Percentiles rank a stretch among this genome's conserved stretches.
Evolutionary conservation across 2,888 invertebrate genomes (phyloP).

Genomic region (Luffia ferchaultella): DNA sequence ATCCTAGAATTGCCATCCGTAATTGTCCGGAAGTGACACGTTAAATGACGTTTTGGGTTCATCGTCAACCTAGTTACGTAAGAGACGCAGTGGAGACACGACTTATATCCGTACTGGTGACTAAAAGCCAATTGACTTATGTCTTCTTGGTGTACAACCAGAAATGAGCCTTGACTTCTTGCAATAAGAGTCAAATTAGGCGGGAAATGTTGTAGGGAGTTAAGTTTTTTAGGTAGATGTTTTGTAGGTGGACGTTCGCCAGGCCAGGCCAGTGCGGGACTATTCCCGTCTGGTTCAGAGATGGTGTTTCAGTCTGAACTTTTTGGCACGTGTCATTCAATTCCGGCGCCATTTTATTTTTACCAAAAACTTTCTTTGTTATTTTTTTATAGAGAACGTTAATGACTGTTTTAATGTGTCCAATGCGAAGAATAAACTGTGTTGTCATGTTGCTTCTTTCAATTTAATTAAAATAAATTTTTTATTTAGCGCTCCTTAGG

Average conservation of each 20-base stretch:
- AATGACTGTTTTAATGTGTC: constrained; percentile 2
- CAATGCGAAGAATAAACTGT: constrained; percentile 4
- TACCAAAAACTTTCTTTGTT: constrained; percentile 2
- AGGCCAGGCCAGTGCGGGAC: constrained; percentile 57
- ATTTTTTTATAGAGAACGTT: not conserved
- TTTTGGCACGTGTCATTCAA: constrained; percentile 43
- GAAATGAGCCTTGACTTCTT: not conserved
- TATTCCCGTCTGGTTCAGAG: constrained; percentile 60
- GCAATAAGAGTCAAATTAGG: not conserved
- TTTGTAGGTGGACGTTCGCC: constrained; percentile 46
- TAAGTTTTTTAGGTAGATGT: not conserved
- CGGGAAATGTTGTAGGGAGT: not conserved
- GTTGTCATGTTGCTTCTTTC: too few relatives aligned
- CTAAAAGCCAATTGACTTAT: not conserved
- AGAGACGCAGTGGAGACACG: constrained; percentile 51
- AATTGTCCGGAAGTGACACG: constrained; percentile 48
- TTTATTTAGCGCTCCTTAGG: too few relatives aligned
- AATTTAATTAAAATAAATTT: too few relatives aligned
- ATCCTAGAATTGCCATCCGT: constrained; percentile 23
- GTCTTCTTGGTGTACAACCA: not conserved
- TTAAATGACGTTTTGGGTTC: constrained; percentile 54
- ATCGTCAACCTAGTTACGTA: constrained; percentile 57
- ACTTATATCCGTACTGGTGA: constrained; percentile 39
- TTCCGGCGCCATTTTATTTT: constrained; percentile 37
- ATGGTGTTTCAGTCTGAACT: constrained; percentile 38